Evolutionary conservation across 37 sponge, comb jelly and placozoan genomes (phyloP).

Genomic region (Theonella swinhoei): DNA sequence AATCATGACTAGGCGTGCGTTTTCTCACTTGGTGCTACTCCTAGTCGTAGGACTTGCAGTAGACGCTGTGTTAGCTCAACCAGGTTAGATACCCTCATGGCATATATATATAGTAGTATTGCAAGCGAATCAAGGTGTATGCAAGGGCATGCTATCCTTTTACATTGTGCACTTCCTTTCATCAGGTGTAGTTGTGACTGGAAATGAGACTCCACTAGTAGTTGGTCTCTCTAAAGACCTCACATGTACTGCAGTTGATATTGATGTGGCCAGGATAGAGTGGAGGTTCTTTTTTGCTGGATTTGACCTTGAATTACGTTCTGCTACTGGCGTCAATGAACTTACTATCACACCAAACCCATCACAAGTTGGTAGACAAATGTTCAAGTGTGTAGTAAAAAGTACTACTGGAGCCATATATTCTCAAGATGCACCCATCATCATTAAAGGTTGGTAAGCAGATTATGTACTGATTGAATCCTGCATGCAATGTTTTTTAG

Average conservation of each 20-base stretch:
- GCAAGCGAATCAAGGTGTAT: no score
- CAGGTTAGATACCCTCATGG: no score
- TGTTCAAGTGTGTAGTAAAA: neutral
- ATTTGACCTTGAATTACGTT: neutral
- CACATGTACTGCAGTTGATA: neutral
- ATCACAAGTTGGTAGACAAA: neutral
- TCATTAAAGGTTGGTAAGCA: neutral
- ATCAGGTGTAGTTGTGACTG: neutral
- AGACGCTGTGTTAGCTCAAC: no score
- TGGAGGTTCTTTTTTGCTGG: neutral
- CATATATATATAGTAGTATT: no score
- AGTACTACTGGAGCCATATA: neutral
- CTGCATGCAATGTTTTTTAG: no score
- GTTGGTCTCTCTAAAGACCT: neutral
- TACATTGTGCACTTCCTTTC: no score
- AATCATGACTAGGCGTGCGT: no score
- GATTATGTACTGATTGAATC: no score
- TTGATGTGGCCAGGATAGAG: neutral
- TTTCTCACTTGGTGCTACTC: no score
- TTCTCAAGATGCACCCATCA: neutral
- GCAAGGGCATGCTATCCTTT: no score
- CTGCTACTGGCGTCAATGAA: neutral
- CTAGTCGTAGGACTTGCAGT: no score
- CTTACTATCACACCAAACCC: neutral
- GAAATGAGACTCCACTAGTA: neutral